Percentiles rank a stretch among this genome's conserved stretches.
Conservation (phyloP, 2,797 vertebrate genomes). For the Poecilia picta region DNA sequence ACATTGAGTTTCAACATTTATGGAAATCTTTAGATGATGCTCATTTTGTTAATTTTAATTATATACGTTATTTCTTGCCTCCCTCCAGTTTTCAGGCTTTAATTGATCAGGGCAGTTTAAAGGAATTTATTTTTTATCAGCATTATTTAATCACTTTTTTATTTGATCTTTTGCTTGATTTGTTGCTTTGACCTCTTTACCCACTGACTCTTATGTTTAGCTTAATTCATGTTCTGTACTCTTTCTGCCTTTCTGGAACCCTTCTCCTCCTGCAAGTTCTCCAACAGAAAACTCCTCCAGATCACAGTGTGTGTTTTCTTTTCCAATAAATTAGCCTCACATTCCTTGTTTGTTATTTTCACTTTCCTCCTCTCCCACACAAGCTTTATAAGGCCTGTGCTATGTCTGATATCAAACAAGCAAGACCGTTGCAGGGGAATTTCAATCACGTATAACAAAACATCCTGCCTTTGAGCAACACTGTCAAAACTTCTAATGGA, state of each 20-base stretch:
- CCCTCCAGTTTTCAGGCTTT: not conserved
- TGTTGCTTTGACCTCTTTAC: not conserved
- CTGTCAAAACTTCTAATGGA: slow-evolving; percentile 3
- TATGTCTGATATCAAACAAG: slow-evolving; percentile 19
- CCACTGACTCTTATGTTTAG: not conserved
- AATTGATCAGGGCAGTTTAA: not conserved
- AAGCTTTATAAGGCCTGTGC: not conserved
- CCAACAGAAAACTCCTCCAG: slow-evolving; percentile 11
- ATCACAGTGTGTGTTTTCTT: slow-evolving; percentile 19
- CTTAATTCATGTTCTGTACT: not conserved
- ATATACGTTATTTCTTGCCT: not conserved
- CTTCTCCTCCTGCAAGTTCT: slow-evolving; percentile 13
- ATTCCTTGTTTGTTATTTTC: slow-evolving; percentile 19
- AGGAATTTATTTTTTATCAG: not conserved
- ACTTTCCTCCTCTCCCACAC: slow-evolving; percentile 1
- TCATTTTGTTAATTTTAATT: not conserved
- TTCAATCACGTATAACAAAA: slow-evolving; percentile 43
- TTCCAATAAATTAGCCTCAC: slow-evolving; percentile 14
- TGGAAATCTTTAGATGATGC: not conserved
- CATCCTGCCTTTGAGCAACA: slow-evolving; percentile 18
- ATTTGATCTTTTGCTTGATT: not conserved
- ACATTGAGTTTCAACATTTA: not conserved
- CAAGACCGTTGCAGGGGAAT: not conserved
- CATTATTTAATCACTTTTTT: not conserved
- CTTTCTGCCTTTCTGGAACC: not conserved